A percentile compares a stretch with the other conserved stretches of the same genome.
These are phyloP conservation scores for Odontophorus gujanensis DNA, from an alignment of 2,113 vertebrate species.

Conservation along the genomic window DNA sequence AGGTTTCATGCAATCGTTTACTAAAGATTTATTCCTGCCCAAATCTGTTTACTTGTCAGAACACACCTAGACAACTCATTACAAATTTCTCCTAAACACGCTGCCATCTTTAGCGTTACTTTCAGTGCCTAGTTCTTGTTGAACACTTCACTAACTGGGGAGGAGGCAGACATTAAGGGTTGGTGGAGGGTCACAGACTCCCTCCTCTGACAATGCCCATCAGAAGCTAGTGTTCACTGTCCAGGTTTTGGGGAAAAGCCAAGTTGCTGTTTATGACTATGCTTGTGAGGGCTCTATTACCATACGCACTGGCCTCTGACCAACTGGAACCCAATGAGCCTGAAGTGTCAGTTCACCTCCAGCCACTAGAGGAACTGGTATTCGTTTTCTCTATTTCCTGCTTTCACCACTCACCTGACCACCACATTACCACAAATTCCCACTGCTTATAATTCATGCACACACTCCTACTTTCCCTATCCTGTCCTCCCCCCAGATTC, in stretches of 20 bases:
- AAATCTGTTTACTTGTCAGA: not conserved
- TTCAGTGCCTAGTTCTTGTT: not conserved
- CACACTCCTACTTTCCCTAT: not conserved
- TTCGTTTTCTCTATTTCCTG: constrained; percentile 1
- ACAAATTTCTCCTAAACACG: not conserved
- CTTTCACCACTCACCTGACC: constrained; percentile 37
- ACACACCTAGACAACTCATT: not conserved
- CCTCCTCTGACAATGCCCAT: accelerated
- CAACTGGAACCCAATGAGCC: not conserved
- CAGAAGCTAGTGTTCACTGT: not conserved
- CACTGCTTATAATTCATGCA: constrained; percentile 3
- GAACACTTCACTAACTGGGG: not conserved
- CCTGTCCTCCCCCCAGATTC: not conserved
- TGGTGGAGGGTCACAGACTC: not conserved
- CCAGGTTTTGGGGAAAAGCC: not conserved
- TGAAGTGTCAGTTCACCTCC: constrained; percentile 10
- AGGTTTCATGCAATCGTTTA: not conserved
- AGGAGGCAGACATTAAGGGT: not conserved
- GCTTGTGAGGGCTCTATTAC: not conserved
- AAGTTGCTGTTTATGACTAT: not conserved
- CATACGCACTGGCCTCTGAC: not conserved
- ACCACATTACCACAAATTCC: constrained; percentile 25
- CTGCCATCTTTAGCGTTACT: not conserved
- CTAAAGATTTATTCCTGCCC: not conserved
- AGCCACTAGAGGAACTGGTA: constrained; percentile 32